These are phyloP conservation scores for Montipora foliosa DNA, from an alignment of 64 coral and sea anemone genomes.

Conservation along the genomic window DNA sequence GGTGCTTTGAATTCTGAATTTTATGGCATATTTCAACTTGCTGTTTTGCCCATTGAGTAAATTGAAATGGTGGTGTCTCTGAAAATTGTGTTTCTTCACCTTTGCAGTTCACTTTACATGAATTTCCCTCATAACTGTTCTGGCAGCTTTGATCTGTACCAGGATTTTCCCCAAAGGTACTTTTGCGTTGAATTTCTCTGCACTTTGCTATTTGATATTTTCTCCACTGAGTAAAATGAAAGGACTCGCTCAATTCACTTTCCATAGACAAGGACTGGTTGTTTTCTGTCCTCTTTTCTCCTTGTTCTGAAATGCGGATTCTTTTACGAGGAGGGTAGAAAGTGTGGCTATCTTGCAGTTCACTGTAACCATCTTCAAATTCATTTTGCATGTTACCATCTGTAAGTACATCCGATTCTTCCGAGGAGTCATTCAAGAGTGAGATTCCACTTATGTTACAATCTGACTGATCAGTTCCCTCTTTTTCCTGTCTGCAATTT, in stretches of 20 bases:
- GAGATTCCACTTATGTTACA: slow-evolving; percentile 31
- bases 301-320: neutral
- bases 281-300: neutral
- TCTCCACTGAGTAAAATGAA: slow-evolving; percentile 61
- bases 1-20: neutral
- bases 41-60: slow-evolving; percentile 52
- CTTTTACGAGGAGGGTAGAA: neutral
- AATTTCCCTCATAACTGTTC: neutral
- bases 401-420: neutral
- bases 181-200: slow-evolving; percentile 21
- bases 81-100: neutral
- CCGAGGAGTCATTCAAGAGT: neutral
- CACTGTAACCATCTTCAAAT: neutral
- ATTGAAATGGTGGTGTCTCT: slow-evolving; percentile 42
- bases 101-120: too few relatives aligned
- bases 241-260: neutral
- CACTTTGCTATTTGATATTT: slow-evolving; percentile 53
- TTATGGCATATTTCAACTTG: slow-evolving; percentile 27
- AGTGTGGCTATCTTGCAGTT: neutral
- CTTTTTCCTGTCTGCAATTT: neutral
- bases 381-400: neutral
- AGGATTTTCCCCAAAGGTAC: neutral
- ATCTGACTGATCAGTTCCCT: neutral
- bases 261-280: neutral
- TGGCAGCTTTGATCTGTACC: neutral